Conservation (phyloP, 2,797 vertebrate species). For the Falco naumanni region DNA sequence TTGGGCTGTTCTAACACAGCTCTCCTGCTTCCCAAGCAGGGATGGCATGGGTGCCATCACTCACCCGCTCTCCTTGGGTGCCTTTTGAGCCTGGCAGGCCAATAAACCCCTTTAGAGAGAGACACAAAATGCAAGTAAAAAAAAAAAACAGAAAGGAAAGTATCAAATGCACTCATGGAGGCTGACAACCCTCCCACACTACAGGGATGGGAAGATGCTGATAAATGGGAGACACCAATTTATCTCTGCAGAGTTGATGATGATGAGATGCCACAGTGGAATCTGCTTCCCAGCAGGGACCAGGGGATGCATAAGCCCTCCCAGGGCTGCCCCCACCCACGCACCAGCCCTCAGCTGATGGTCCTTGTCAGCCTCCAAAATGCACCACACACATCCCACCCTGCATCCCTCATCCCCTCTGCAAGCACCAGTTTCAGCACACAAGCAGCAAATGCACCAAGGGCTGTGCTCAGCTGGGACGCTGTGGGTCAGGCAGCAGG, state of each 20-base stretch:
- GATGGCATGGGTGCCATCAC: neutral
- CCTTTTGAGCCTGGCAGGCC: slow-evolving; percentile 81
- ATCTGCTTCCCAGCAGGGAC: neutral
- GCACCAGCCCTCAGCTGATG: neutral
- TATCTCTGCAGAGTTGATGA: neutral
- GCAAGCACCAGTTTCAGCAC: neutral
- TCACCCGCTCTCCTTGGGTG: slow-evolving; percentile 77
- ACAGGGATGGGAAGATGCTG: neutral
- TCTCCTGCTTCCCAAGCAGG: neutral
- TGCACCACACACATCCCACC: neutral
- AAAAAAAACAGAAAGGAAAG: neutral
- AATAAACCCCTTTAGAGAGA: slow-evolving; percentile 77
- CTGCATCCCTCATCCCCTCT: fast-evolving
- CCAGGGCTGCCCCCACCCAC: neutral
- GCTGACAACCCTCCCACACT: too few relatives aligned
- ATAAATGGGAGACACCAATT: neutral
- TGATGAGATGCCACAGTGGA: neutral
- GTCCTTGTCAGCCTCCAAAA: neutral
- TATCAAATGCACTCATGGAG: fast-evolving
- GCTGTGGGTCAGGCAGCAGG: neutral
- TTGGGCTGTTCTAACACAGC: fast-evolving
- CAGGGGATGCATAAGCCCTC: neutral
- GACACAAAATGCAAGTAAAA: neutral
- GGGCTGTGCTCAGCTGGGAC: neutral
- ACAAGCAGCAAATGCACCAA: neutral